Evolutionary conservation across 2,113 vertebrate genomes (phyloP).

Genomic region (Morone chrysops): DNA sequence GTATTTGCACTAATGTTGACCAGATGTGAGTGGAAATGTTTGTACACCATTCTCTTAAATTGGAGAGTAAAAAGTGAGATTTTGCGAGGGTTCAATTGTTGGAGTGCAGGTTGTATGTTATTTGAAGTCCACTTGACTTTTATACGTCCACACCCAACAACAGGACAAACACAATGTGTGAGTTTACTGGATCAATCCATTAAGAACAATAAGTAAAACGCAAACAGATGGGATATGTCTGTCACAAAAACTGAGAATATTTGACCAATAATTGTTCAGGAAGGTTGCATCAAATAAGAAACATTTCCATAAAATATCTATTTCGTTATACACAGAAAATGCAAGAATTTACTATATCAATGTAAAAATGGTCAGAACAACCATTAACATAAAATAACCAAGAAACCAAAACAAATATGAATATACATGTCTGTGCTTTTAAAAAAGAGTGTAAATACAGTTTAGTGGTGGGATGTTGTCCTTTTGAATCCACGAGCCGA

Average conservation of each 20-base stretch:
- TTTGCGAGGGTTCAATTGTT: neutral
- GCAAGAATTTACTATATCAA: neutral
- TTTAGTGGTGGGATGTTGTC: neutral
- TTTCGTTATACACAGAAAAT: neutral
- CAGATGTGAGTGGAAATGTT: neutral
- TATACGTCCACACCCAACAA: neutral
- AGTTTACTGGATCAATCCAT: neutral
- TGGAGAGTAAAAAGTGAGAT: neutral
- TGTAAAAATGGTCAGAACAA: neutral
- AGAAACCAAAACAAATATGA: neutral
- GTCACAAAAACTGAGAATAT: neutral
- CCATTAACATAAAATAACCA: too few relatives aligned
- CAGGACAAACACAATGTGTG: neutral
- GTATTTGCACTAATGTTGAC: neutral
- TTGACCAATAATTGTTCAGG: neutral
- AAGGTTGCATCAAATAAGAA: neutral
- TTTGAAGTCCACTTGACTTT: neutral
- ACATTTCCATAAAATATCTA: neutral
- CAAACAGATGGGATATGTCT: neutral
- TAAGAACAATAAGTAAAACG: neutral
- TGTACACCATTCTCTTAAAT: neutral
- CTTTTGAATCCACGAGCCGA: neutral
- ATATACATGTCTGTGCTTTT: neutral
- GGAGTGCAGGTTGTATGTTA: neutral
- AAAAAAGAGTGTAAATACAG: neutral